Evolutionary conservation across 2,888 invertebrate species (phyloP).

Genomic region (Hemicrepidius hirtus): DNA sequence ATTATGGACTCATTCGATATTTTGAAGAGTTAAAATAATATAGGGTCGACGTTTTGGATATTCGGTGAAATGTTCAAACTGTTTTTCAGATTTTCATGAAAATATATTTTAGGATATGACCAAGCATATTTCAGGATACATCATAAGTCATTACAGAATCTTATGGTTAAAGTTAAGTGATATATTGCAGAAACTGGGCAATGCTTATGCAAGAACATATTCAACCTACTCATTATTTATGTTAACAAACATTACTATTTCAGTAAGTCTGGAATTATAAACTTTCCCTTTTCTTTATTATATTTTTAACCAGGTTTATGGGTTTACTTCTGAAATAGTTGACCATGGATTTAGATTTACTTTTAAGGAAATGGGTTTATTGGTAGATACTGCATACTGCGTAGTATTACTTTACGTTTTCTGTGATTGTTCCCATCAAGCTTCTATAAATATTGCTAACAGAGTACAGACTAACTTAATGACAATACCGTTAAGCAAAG

Average conservation of each 20-base stretch:
- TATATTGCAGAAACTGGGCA: constrained; percentile 78
- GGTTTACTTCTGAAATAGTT: constrained; percentile 80
- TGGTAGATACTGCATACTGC: constrained; percentile 79
- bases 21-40: no score
- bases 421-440: constrained; percentile 80
- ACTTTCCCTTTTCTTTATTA: not conserved
- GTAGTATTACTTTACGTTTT: constrained; percentile 78
- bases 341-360: constrained; percentile 80
- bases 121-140: constrained; percentile 74
- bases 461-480: constrained; percentile 79
- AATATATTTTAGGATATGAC: constrained; percentile 73
- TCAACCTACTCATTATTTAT: constrained; percentile 80
- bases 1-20: no score
- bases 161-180: constrained; percentile 81
- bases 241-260: constrained; percentile 81
- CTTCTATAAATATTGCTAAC: constrained; percentile 78
- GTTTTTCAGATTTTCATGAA: not conserved
- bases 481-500: constrained; percentile 75
- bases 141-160: constrained; percentile 78
- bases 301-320: constrained; percentile 73
- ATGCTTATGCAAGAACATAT: constrained; percentile 81
- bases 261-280: constrained; percentile 66
- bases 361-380: constrained; percentile 80
- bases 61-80: no score
- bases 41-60: no score